Evolutionary conservation across 1,140 invertebrate genomes (phyloP), one percentile per base, ranked within the genome.

Genomic region (Solenopsis fugax): DNA sequence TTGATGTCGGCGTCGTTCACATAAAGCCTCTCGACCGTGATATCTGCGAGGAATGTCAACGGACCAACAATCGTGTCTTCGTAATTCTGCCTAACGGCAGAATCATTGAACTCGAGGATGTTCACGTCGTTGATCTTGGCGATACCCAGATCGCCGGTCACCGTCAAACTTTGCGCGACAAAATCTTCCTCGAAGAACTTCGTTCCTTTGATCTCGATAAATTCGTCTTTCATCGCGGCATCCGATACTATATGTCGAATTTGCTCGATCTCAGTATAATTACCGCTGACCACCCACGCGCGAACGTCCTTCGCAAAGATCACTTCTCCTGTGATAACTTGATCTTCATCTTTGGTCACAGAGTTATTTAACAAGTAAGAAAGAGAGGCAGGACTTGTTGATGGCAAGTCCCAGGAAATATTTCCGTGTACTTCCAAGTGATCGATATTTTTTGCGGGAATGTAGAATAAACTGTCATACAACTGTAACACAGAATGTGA

Each of bases 141-240:
- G 7, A 92, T 87, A 13, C 89, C 37, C 0, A 93, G 64, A 16
- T 91, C 37, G 56, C 65, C 60, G 2, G 37, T 69, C 4, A 92
- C 87, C 4, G 24, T 54, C 2, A 92, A 69, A 50, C 73, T 71
- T 10, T 85, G 60, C 0, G 85, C 72, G 13, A 16, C 3, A 0
- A 94, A 50, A n/a, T 81, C 64, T 4, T 90, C 60, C 45, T 89
- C 69, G 58, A 94, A 92, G 7, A 77, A 34, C 52, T 93, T 94
- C n/a, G 29, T 62, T 2, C 92, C 93, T 2, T 16, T 71, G 50
- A 94, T 88, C n/a, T 86, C 29, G 4, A 92, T 56, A 6, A 9
- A 37, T 24, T 41, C 64, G 52, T 56, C 84, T 18, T 90, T 78
- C 4, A 92, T 67, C 18, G 93, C 87, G 1, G 89, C 48, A 41